Conservation (phyloP, 1,140 invertebrate species). For the Ips nitidus region DNA sequence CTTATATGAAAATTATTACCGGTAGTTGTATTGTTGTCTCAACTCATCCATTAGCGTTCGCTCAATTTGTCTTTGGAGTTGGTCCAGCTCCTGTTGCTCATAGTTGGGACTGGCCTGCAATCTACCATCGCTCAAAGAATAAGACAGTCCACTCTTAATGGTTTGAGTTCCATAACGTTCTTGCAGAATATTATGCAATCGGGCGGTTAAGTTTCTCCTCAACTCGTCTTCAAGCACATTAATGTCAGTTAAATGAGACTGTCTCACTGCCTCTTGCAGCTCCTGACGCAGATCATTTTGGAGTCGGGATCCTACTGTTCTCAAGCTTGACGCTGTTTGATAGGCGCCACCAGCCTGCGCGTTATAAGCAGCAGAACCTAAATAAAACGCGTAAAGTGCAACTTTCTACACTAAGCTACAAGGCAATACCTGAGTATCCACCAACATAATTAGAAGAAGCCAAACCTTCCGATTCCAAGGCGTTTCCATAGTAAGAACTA, state of each 20-base stretch:
- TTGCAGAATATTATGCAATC: slow-evolving; percentile 42
- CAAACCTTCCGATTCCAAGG: slow-evolving; percentile 25
- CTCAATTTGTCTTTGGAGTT: slow-evolving; percentile 45
- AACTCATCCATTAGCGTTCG: slow-evolving; percentile 36
- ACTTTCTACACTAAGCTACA: no score
- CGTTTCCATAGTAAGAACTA: slow-evolving; percentile 5
- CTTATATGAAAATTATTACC: background rate
- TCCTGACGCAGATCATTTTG: slow-evolving; percentile 45
- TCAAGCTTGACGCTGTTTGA: slow-evolving; percentile 23
- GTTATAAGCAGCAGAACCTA: no score
- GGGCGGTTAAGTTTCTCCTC: slow-evolving; percentile 43
- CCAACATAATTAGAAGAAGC: slow-evolving; percentile 27
- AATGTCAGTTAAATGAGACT: slow-evolving; percentile 29
- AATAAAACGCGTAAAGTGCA: no score
- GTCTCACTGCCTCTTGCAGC: slow-evolving; percentile 38
- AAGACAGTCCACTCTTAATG: slow-evolving; percentile 43
- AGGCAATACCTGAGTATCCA: background rate
- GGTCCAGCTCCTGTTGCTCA: slow-evolving; percentile 45
- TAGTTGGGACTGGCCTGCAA: slow-evolving; percentile 45
- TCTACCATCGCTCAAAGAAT: slow-evolving; percentile 39
- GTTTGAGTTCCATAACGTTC: slow-evolving; percentile 44
- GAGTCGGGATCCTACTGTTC: slow-evolving; percentile 32
- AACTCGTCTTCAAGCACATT: slow-evolving; percentile 44
- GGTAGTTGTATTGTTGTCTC: background rate
- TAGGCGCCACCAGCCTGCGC: no score